A percentile compares a stretch with the other conserved stretches of the same genome.
Conservation (phyloP, 2,888 invertebrate species). For the Ariolimax columbianus region DNA sequence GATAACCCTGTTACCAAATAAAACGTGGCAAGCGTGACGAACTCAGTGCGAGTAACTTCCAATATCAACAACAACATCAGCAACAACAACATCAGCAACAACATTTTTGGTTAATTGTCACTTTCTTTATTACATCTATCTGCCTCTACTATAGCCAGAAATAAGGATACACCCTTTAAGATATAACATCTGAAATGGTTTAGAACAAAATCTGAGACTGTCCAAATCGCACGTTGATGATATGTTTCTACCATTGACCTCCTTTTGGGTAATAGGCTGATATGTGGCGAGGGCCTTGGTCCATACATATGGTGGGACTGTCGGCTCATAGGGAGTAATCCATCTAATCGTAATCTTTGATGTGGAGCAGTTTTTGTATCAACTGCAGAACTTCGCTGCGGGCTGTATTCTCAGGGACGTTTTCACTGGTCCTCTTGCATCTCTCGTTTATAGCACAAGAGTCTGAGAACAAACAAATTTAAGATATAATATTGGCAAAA, state of each 20-base stretch:
- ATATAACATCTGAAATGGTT: not conserved
- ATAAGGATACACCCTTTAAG: not conserved
- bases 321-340: not conserved
- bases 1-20: no score
- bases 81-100: no score
- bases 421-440: constrained; percentile 25
- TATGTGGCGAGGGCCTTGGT: not conserved
- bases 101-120: not conserved
- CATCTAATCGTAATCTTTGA: constrained; percentile 47
- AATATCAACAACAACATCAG: no score
- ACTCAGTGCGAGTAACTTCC: no score
- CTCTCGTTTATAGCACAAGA: constrained; percentile 62
- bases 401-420: not conserved
- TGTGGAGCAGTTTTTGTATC: constrained; percentile 50
- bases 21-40: no score
- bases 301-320: not conserved
- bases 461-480: constrained; percentile 55
- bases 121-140: not conserved
- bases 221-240: not conserved
- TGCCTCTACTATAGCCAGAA: not conserved
- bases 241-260: not conserved
- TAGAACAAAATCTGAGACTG: not conserved
- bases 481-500: no score
- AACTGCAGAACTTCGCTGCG: constrained; percentile 46
- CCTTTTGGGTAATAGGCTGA: not conserved